Evolutionary conservation across 2,797 vertebrate species (phyloP).

Genomic region (Bovichtus diacanthus): DNA sequence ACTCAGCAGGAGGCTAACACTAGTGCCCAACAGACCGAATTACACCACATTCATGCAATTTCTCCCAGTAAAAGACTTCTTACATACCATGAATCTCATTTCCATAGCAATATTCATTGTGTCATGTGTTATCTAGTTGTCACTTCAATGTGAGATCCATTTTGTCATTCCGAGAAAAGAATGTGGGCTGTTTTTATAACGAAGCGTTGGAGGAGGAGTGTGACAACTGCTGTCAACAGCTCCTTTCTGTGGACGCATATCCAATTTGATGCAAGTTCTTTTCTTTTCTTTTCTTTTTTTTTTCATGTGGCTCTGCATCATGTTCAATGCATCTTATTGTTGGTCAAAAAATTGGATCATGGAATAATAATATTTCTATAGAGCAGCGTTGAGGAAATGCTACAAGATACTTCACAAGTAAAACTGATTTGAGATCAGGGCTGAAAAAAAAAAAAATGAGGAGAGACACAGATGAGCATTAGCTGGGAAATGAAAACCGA

Average conservation of each 20-base stretch:
- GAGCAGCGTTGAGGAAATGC: conserved; percentile 19
- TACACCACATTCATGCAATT: not conserved
- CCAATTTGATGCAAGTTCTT: conserved; percentile 54
- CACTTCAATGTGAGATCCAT: conserved; percentile 52
- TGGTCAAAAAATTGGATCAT: conserved; percentile 58
- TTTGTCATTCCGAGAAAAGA: conserved; percentile 50
- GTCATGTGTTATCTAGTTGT: conserved; percentile 56
- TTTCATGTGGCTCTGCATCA: conserved; percentile 38
- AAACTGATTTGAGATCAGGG: not conserved
- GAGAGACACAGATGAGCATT: not conserved
- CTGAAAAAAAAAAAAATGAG: not conserved
- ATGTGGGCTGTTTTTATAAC: conserved; percentile 41
- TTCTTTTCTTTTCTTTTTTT: too few species aligned
- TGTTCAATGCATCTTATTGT: conserved; percentile 49
- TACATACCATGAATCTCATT: conserved; percentile 47
- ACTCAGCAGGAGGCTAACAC: conserved; percentile 26
- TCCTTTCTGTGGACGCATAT: conserved; percentile 47
- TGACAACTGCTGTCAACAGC: conserved; percentile 57
- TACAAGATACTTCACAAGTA: conserved; percentile 12
- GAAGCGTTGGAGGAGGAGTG: conserved; percentile 37
- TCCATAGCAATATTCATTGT: conserved; percentile 49
- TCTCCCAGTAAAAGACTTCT: conserved; percentile 19
- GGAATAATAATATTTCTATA: conserved; percentile 33
- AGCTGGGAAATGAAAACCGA: not conserved
- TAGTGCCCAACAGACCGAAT: not conserved